A percentile compares a stretch with the other conserved stretches of the same genome.
These are phyloP conservation scores for Epinephelus malabaricus DNA, from an alignment of 2,797 vertebrate species.

Conservation along the genomic window DNA sequence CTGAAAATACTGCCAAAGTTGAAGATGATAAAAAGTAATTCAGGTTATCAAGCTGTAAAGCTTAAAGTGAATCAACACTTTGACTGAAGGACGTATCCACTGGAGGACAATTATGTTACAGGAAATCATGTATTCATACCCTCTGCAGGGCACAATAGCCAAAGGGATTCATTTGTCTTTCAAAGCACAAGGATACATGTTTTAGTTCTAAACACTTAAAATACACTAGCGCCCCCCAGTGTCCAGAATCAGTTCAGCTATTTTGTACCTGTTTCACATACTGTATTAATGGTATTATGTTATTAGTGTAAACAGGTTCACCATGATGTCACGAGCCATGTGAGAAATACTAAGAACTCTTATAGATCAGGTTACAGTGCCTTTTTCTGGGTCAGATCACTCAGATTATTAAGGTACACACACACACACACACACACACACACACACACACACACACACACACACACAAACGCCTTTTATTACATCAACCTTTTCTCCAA, in stretches of 20 bases:
- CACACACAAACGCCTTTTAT: constrained; percentile 35
- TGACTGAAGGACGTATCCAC: constrained; percentile 6
- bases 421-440: not conserved
- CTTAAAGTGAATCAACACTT: constrained; percentile 39
- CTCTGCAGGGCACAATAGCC: constrained; percentile 44
- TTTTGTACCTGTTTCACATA: not conserved
- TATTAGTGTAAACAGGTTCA: constrained; percentile 18
- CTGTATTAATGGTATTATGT: not conserved
- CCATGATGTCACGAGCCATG: constrained; percentile 28
- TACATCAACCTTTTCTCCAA: constrained; percentile 69
- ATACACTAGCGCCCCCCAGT: constrained; percentile 79
- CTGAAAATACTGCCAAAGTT: constrained; percentile 24
- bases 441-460: not conserved
- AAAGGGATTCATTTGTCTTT: constrained; percentile 41
- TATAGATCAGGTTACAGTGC: constrained; percentile 23
- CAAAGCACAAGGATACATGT: constrained; percentile 15
- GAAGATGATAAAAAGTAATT: constrained; percentile 15
- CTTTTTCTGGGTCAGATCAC: constrained; percentile 21
- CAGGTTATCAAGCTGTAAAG: constrained; percentile 30
- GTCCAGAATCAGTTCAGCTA: constrained; percentile 12
- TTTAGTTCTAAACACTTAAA: constrained; percentile 11
- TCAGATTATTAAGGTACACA: constrained; percentile 14
- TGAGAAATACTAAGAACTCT: not conserved
- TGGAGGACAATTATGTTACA: constrained; percentile 42
- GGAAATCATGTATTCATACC: constrained; percentile 45